A percentile compares a stretch with the other conserved stretches of the same genome.
Evolutionary conservation across 2,113 vertebrate species (phyloP).

Genomic region (Genyomyrus donnyi): DNA sequence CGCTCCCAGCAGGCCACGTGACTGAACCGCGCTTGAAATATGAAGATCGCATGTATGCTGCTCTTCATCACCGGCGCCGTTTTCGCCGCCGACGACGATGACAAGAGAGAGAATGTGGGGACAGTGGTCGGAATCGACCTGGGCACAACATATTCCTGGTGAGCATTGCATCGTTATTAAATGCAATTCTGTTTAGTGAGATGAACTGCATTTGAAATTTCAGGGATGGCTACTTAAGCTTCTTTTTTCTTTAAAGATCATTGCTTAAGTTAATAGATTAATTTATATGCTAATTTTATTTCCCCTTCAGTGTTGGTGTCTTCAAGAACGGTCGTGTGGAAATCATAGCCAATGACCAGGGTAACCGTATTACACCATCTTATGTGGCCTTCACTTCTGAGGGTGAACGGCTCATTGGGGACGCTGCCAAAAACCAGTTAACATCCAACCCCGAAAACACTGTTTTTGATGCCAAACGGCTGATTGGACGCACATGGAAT

Average conservation of each 20-base stretch:
- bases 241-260: neutral
- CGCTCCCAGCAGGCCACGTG: neutral
- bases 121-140: slow-evolving; percentile 90
- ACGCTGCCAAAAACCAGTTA: slow-evolving; percentile 95
- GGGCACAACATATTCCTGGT: slow-evolving; percentile 97
- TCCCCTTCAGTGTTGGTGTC: slow-evolving; percentile 74
- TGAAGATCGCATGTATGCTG: slow-evolving; percentile 52
- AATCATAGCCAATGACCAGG: slow-evolving; percentile 96
- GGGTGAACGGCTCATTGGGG: slow-evolving; percentile 89
- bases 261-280: neutral
- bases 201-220: neutral
- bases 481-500: slow-evolving; percentile 85
- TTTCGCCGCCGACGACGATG: slow-evolving; percentile 73
- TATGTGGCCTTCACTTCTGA: slow-evolving; percentile 94
- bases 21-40: slow-evolving; percentile 24
- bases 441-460: slow-evolving; percentile 97
- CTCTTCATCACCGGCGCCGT: slow-evolving; percentile 57
- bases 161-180: slow-evolving; percentile 16
- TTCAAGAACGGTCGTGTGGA: slow-evolving; percentile 96
- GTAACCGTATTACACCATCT: slow-evolving; percentile 93
- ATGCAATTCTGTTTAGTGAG: neutral
- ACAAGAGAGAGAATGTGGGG: slow-evolving; percentile 82
- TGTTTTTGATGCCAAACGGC: slow-evolving; percentile 87
- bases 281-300: neutral
- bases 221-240: neutral